Evolutionary conservation across 1,140 invertebrate genomes (phyloP), one percentile per base, ranked within the genome.

Genomic region (Trypoxylus dichotomus): DNA sequence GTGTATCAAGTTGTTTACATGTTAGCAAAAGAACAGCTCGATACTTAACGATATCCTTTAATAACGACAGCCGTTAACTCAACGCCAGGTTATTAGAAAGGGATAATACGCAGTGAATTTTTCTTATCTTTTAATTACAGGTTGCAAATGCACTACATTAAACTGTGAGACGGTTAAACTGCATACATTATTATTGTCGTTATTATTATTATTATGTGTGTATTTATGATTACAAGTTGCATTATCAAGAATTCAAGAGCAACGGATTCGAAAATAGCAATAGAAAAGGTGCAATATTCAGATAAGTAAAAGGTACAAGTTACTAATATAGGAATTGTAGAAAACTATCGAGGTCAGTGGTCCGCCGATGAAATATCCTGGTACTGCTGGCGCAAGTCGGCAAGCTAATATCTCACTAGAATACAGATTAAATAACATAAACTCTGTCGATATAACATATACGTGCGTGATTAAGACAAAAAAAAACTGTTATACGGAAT

Each of bases 311-410:
- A 74, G 72, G 72, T 74, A 74, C 72, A 74, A 74, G 41, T 74
- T 74, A 42, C 72, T 74, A 74, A 74, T 74, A 74, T 74, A 74
- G 72, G 72, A 74, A 74, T 74, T 74, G 72, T 74, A 74, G 72
- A 74, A 74, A 74, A 74, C 72, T 74, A 74, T 41, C 72, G 72
- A 74, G 72, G 72, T 74, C 72, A 74, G 72, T 74, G 72, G 72
- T 74, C 72, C 72, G 41, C n/a, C 41, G 72, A 15, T 43, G 60
- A 74, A 41, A 43, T 74, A 74, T 74, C 72, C 72, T 74, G 72
- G 72, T 74, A 74, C 8, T 74, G 3, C 29, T 42, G 32, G 72
- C 72, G 72, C 19, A 74, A 74, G 15, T 68, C 60, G n/a, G 60
- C 47, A n/a, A 71, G 24, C 72, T 27, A 74, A 74, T 74, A 74